Percentiles rank a stretch among this genome's conserved stretches.
Evolutionary conservation across 1,140 invertebrate genomes (phyloP).

Genomic region (Anoplophora glabripennis): DNA sequence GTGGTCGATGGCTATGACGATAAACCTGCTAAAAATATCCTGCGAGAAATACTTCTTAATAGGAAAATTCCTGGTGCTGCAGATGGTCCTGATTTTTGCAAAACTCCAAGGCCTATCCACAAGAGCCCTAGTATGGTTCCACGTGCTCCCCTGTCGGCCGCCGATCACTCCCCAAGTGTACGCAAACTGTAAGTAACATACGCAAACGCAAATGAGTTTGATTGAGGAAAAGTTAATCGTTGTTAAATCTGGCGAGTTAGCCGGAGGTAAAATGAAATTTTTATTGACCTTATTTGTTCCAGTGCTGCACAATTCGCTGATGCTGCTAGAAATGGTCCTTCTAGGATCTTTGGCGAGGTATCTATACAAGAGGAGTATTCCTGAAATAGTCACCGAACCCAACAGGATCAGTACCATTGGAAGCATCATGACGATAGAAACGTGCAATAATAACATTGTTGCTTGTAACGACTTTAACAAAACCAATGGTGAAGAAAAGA

Average conservation of each 20-base stretch:
- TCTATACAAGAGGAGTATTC: slow-evolving; percentile 53
- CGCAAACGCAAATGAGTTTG: background rate
- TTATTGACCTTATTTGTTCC: slow-evolving; percentile 40
- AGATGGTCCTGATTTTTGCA: slow-evolving; percentile 55
- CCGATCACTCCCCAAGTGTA: slow-evolving; percentile 51
- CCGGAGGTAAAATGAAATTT: background rate
- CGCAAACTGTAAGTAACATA: slow-evolving; percentile 48
- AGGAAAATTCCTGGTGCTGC: slow-evolving; percentile 54
- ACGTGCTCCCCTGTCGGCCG: slow-evolving; percentile 52
- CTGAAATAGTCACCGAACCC: slow-evolving; percentile 17
- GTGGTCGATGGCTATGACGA: slow-evolving; percentile 61
- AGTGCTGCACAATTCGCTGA: slow-evolving; percentile 60
- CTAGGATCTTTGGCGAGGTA: slow-evolving; percentile 55
- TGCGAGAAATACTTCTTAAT: slow-evolving; percentile 46
- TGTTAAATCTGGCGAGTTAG: background rate
- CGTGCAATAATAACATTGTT: slow-evolving; percentile 13
- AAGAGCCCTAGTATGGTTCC: slow-evolving; percentile 50
- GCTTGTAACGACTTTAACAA: background rate
- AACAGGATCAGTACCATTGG: slow-evolving; percentile 13
- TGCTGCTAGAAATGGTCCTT: slow-evolving; percentile 60
- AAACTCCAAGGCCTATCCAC: slow-evolving; percentile 55
- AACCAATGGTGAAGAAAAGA: background rate
- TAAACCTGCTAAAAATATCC: slow-evolving; percentile 50
- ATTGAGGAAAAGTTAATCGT: background rate
- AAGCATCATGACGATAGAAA: slow-evolving; percentile 5